These are phyloP conservation scores for Cylloceria caligata DNA, from an alignment of 2,888 invertebrate genomes.

Conservation along the genomic window DNA sequence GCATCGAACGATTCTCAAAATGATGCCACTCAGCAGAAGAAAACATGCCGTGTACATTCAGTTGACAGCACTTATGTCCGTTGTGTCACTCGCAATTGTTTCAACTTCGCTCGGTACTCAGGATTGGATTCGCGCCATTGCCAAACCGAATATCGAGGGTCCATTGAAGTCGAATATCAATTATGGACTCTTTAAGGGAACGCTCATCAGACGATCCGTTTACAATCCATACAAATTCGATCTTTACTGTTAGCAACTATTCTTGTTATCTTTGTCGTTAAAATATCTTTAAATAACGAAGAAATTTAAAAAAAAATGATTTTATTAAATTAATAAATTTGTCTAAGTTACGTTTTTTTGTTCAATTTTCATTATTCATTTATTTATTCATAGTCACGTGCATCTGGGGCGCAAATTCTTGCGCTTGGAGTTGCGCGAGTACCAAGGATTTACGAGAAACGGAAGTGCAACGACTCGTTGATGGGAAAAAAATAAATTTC, in stretches of 20 bases:
- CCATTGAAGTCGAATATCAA: slow-evolving; percentile 67
- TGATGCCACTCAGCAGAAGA: slow-evolving; percentile 51
- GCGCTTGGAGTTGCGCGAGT: slow-evolving; percentile 70
- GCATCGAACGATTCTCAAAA: not conserved
- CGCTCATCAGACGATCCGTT: slow-evolving; percentile 67
- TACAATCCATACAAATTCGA: slow-evolving; percentile 68
- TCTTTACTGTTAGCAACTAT: slow-evolving; percentile 68
- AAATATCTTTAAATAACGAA: no score
- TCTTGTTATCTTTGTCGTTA: no score
- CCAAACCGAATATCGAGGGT: slow-evolving; percentile 62
- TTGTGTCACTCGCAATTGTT: slow-evolving; percentile 70
- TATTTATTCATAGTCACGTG: slow-evolving; percentile 66
- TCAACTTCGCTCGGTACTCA: slow-evolving; percentile 69
- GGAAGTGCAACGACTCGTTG: slow-evolving; percentile 69
- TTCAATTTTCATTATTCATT: no score
- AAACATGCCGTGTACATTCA: slow-evolving; percentile 68
- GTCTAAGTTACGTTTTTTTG: not conserved
- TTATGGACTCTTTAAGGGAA: slow-evolving; percentile 74
- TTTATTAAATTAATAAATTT: not conserved
- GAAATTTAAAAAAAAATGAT: not conserved
- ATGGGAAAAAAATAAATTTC: slow-evolving; percentile 69
- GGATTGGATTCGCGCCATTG: slow-evolving; percentile 69
- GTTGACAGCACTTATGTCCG: slow-evolving; percentile 65
- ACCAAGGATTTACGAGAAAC: slow-evolving; percentile 57
- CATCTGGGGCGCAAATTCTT: slow-evolving; percentile 67